Evolutionary conservation across 2,797 vertebrate species (phyloP).

Genomic region (Bovichtus variegatus): DNA sequence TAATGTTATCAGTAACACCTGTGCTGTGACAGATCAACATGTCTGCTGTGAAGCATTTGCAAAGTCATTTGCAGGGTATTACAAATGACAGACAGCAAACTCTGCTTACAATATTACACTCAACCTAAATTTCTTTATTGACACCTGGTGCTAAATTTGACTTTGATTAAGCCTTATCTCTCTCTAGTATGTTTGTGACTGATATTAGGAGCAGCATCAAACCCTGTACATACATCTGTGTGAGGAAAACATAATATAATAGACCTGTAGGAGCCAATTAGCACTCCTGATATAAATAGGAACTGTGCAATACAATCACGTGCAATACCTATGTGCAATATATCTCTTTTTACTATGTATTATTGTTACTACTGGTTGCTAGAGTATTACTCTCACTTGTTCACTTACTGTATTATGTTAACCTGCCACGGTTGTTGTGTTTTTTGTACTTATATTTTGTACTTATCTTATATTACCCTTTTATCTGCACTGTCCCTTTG

Average conservation of each 20-base stretch:
- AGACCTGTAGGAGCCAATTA: too few species aligned
- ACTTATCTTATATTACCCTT: too few species aligned
- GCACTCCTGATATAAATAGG: too few species aligned
- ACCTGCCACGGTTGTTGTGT: too few species aligned
- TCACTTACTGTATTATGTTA: too few species aligned
- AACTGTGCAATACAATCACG: too few species aligned
- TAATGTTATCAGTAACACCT: not conserved
- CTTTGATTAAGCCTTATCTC: not conserved
- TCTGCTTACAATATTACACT: not conserved
- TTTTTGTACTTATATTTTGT: too few species aligned
- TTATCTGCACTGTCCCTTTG: too few species aligned
- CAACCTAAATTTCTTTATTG: not conserved
- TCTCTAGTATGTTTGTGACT: not conserved
- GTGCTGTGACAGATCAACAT: not conserved
- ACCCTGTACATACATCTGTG: not conserved
- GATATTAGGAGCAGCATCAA: not conserved
- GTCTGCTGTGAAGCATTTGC: not conserved
- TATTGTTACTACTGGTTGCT: too few species aligned
- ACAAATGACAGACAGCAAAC: not conserved
- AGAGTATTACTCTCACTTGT: too few species aligned
- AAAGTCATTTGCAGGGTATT: not conserved
- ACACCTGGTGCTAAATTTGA: not conserved
- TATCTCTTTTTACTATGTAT: too few species aligned
- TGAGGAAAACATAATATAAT: not conserved
- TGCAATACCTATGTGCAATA: too few species aligned